Percentiles rank a stretch among this genome's conserved stretches.
Conservation (phyloP, 2,797 vertebrate species). For the Tarsius wallacei region DNA sequence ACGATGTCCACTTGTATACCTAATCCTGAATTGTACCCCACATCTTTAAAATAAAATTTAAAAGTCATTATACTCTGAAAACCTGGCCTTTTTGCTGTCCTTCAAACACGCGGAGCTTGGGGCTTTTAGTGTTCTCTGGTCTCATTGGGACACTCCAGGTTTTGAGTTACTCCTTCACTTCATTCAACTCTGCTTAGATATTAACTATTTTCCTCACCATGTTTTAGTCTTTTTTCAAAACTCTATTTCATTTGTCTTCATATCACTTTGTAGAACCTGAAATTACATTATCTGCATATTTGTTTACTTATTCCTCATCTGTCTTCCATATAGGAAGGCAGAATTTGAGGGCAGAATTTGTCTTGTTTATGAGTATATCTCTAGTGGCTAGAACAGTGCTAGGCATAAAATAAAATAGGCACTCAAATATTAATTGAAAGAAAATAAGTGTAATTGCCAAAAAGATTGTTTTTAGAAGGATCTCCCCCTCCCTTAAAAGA, state of each 20-base stretch:
- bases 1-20: too few relatives aligned
- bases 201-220: not conserved
- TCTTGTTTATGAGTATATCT: not conserved
- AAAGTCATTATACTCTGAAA: not conserved
- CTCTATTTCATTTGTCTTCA: not conserved
- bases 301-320: not conserved
- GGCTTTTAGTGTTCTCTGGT: not conserved
- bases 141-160: not conserved
- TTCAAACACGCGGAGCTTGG: not conserved
- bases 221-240: not conserved
- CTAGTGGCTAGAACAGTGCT: not conserved
- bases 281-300: not conserved
- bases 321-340: not conserved
- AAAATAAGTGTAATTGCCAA: not conserved
- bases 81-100: not conserved
- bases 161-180: not conserved
- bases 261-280: not conserved
- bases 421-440: not conserved
- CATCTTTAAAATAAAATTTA: too few relatives aligned
- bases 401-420: not conserved
- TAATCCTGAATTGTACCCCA: too few relatives aligned
- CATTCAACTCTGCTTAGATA: not conserved
- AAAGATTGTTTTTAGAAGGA: not conserved
- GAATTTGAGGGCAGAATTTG: not conserved
- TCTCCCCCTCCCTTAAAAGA: not conserved